These are phyloP conservation scores for Ormyrus pomaceus DNA, from an alignment of 2,888 invertebrate species.

Conservation along the genomic window DNA sequence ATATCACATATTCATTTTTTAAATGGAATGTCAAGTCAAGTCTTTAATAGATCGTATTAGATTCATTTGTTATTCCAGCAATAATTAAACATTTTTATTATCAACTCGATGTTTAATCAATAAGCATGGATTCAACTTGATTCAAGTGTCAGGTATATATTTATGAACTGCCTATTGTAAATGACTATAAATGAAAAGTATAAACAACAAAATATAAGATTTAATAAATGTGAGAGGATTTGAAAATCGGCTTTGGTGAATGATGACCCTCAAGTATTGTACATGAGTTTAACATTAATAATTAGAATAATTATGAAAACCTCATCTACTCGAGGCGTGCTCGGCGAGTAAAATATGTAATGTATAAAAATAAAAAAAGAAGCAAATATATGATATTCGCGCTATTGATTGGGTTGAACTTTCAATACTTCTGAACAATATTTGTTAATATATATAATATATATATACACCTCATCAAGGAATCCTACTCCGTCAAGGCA, in stretches of 20 bases:
- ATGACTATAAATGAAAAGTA: constrained; percentile 52
- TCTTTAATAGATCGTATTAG: constrained; percentile 28
- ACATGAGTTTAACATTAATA: constrained; percentile 45
- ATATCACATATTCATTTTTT: constrained; percentile 53
- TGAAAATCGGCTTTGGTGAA: constrained; percentile 57
- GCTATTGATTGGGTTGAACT: constrained; percentile 19
- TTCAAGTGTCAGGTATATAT: constrained; percentile 42
- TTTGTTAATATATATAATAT: constrained; percentile 45
- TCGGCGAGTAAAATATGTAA: constrained; percentile 27
- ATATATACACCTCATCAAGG: constrained; percentile 56
- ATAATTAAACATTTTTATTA: constrained; percentile 36
- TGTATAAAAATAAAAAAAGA: constrained; percentile 44
- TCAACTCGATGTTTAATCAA: constrained; percentile 39
- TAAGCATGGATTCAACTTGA: constrained; percentile 51
- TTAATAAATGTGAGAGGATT: constrained; percentile 45
- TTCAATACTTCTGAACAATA: constrained; percentile 36
- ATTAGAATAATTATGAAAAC: constrained; percentile 18
- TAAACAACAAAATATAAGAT: constrained; percentile 47
- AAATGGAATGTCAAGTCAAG: constrained; percentile 51
- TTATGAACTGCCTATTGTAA: constrained; percentile 53
- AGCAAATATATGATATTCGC: constrained; percentile 29
- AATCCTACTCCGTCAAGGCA: constrained; percentile 59
- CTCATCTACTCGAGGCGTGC: constrained; percentile 13
- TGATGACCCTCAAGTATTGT: constrained; percentile 50
- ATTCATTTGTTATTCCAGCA: constrained; percentile 12